phyloP scores from a whole-genome alignment of 2,888 invertebrate species.

The Pollenia griseotomentosa region DNA sequence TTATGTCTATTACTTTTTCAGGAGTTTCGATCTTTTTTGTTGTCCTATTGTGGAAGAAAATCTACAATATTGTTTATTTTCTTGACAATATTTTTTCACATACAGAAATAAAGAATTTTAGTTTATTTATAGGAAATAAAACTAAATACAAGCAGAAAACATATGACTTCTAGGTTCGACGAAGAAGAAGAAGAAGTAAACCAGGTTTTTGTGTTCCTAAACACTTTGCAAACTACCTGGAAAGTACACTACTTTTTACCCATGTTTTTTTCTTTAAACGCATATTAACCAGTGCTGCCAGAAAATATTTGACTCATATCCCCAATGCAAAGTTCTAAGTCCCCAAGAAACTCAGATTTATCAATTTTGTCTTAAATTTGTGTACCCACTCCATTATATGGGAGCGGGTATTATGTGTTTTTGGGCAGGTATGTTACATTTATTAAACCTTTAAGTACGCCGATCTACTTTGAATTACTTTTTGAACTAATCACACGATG shows the following conservation, averaged over 20 bases:
- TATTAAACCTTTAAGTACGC: no score
- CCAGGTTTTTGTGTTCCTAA: constrained; percentile 45
- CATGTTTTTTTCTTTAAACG: constrained; percentile 17
- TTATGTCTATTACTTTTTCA: constrained; percentile 16
- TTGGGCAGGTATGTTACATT: no score
- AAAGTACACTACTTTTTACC: constrained; percentile 50
- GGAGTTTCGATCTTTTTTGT: not conserved
- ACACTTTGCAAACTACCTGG: constrained; percentile 57
- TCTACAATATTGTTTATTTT: constrained; percentile 21
- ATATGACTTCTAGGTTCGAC: not conserved
- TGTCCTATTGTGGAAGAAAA: not conserved
- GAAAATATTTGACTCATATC: no score
- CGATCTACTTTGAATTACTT: no score
- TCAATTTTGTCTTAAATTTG: no score
- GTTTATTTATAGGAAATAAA: constrained; percentile 52
- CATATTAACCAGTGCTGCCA: no score
- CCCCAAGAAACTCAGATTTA: no score
- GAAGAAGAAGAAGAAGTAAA: constrained; percentile 28
- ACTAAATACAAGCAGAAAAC: not conserved
- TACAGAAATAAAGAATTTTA: constrained; percentile 19
- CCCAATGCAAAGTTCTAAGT: no score
- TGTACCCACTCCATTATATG: no score
- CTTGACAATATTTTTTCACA: not conserved
- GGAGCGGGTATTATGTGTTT: no score
- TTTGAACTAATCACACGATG: no score